A percentile compares a stretch with the other conserved stretches of the same genome.
phyloP scores from a whole-genome alignment of 2,797 vertebrate species.

The Poecilia picta region DNA sequence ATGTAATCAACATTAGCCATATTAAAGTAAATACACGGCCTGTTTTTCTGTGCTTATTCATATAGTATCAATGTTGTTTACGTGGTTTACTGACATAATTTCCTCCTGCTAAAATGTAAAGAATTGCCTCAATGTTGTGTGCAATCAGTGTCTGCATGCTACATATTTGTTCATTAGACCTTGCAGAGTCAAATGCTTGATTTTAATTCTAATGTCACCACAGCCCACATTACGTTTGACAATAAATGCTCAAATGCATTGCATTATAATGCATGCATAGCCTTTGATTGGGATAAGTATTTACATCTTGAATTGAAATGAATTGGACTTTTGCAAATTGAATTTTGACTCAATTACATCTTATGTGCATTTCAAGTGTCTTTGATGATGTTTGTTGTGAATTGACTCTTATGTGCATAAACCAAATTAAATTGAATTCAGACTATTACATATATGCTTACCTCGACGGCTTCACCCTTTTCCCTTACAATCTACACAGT shows the following conservation, averaged over 20 bases:
- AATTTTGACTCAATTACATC: neutral
- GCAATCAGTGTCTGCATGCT: neutral
- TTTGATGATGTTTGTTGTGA: neutral
- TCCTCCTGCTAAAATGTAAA: neutral
- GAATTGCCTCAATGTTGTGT: neutral
- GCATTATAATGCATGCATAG: neutral
- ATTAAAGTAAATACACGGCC: neutral
- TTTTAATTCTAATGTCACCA: neutral
- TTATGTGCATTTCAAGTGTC: neutral
- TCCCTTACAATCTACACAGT: constrained; percentile 44
- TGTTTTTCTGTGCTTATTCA: neutral
- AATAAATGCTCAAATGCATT: neutral
- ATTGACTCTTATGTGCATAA: neutral
- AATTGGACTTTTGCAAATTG: neutral
- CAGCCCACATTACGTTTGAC: neutral
- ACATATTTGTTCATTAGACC: neutral
- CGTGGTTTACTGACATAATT: neutral
- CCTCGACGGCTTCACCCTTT: constrained; percentile 45
- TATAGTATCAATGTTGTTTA: neutral
- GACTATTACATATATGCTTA: constrained; percentile 44
- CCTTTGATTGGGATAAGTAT: neutral
- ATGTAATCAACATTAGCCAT: neutral
- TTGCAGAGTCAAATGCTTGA: neutral
- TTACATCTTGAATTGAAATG: neutral
- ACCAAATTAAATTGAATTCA: neutral